Conservation (phyloP, 2,113 vertebrate species). For the Chionodraco myersi region DNA sequence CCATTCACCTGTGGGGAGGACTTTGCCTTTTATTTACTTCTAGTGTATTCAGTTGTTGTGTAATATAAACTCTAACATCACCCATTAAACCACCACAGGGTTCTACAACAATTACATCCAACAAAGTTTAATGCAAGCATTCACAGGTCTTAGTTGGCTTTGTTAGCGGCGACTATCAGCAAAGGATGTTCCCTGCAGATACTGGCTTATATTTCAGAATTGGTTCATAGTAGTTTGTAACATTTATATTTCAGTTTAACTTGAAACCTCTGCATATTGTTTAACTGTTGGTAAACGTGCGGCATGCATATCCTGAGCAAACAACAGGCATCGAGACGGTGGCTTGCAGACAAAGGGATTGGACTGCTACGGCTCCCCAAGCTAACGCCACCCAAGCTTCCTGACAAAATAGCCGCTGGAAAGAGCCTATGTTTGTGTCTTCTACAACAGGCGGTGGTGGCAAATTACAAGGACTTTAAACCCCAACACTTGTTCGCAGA, state of each 20-base stretch:
- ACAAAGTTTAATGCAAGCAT: constrained; percentile 48
- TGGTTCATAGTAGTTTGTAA: background rate
- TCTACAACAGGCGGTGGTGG: background rate
- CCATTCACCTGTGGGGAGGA: background rate
- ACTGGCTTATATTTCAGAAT: background rate
- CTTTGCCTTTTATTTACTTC: constrained; percentile 8
- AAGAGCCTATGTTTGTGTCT: background rate
- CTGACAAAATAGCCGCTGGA: background rate
- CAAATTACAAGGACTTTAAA: background rate
- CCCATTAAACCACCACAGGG: background rate
- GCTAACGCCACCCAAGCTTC: constrained; percentile 53
- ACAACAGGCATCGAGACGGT: constrained; percentile 68
- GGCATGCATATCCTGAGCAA: constrained; percentile 42
- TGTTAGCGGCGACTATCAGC: constrained; percentile 19
- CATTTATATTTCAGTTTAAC: background rate
- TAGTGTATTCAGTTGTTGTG: background rate
- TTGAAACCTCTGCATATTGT: background rate
- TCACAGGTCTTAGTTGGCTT: constrained; percentile 21
- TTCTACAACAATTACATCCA: background rate
- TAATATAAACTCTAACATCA: background rate
- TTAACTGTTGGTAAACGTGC: constrained; percentile 9
- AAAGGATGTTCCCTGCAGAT: constrained; percentile 1
- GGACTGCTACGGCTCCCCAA: constrained; percentile 55
- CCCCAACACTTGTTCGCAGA: background rate
- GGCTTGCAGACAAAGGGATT: constrained; percentile 76